A percentile compares a stretch with the other conserved stretches of the same genome.
Conservation (phyloP, 64 coral and sea anemone species). For the Dendronephthya gigantea region DNA sequence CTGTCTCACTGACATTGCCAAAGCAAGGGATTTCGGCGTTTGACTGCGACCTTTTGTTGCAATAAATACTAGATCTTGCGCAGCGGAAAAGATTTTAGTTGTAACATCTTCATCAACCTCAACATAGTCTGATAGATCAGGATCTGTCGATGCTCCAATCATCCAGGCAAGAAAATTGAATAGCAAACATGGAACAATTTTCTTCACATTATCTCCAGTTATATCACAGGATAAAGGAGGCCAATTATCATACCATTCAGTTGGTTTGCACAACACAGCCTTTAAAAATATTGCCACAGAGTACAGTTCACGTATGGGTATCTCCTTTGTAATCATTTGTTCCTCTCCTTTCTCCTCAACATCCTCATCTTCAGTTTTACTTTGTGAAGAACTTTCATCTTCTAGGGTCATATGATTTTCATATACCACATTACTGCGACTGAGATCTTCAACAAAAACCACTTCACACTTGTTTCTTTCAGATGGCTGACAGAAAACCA, state of each 20-base stretch:
- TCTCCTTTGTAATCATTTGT: neutral
- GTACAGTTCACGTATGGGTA: neutral
- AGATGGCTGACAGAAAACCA: too few species aligned
- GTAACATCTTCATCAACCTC: neutral
- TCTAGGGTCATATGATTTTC: too few species aligned
- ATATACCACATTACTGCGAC: too few species aligned
- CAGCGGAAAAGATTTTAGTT: neutral
- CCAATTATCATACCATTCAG: neutral
- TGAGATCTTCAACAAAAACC: too few species aligned
- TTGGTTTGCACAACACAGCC: neutral
- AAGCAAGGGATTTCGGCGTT: neutral
- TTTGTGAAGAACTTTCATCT: too few species aligned
- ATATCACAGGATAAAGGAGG: neutral
- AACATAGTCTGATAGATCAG: neutral
- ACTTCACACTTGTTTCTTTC: too few species aligned
- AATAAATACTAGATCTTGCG: neutral
- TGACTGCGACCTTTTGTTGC: neutral
- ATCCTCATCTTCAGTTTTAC: neutral
- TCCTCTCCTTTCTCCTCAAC: neutral
- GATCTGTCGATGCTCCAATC: neutral
- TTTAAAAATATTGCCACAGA: neutral
- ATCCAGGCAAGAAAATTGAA: neutral
- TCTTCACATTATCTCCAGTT: neutral
- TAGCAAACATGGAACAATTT: neutral
- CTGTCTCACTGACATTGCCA: neutral